Evolutionary conservation across 1,140 invertebrate genomes (phyloP).

Genomic region (Diabrotica undecimpunctata): DNA sequence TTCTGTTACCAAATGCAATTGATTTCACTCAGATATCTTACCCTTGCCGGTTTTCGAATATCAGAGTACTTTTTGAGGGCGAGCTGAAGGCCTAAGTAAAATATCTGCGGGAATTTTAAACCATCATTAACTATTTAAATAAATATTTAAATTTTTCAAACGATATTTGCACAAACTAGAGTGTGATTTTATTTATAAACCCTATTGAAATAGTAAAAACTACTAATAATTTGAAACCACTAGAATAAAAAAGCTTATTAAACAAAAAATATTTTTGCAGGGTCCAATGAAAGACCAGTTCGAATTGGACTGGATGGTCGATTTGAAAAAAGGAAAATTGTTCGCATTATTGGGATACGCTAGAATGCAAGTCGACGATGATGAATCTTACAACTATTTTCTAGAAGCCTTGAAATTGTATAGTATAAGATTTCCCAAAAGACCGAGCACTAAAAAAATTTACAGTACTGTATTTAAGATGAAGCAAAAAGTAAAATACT

Average conservation of each 20-base stretch:
- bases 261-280: conserved; percentile 26
- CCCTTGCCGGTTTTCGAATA: too few relatives aligned
- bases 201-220: too few relatives aligned
- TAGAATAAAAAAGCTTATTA: neutral
- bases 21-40: too few relatives aligned
- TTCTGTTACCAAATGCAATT: too few relatives aligned
- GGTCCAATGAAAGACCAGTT: conserved; percentile 36
- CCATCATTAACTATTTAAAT: too few relatives aligned
- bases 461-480: conserved; percentile 31
- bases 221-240: neutral
- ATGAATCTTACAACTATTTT: conserved; percentile 40
- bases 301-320: conserved; percentile 45
- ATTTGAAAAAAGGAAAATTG: conserved; percentile 49
- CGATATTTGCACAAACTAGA: too few relatives aligned
- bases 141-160: too few relatives aligned
- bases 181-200: too few relatives aligned
- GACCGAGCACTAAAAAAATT: conserved; percentile 18
- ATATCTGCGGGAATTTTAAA: too few relatives aligned
- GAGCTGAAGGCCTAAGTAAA: too few relatives aligned
- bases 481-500: conserved; percentile 25
- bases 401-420: conserved; percentile 24
- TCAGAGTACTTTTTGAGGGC: too few relatives aligned
- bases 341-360: conserved; percentile 48
- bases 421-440: conserved; percentile 37
- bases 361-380: conserved; percentile 43